Conservation (phyloP, 2,113 vertebrate species). For the Petroica traversi region DNA sequence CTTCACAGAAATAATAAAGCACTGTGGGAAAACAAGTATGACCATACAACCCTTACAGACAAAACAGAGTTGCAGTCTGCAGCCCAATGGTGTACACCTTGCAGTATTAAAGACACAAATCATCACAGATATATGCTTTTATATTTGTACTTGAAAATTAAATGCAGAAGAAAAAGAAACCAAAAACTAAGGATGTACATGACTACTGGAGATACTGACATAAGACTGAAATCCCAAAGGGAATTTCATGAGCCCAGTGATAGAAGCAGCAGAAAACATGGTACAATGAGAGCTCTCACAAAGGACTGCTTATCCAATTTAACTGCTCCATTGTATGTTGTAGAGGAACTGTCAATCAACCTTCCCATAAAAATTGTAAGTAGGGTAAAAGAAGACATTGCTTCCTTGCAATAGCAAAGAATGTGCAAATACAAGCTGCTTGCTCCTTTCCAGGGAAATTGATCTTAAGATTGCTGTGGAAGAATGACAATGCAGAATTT, state of each 20-base stretch:
- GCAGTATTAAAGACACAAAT: not conserved
- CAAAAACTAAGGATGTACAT: not conserved
- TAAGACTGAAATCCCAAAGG: not conserved
- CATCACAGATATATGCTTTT: not conserved
- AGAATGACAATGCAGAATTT: not conserved
- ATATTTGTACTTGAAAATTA: not conserved
- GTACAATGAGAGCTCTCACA: not conserved
- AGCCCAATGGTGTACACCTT: not conserved
- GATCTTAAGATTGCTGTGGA: not conserved
- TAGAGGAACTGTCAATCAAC: not conserved
- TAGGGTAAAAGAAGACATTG: not conserved
- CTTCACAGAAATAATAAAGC: not conserved
- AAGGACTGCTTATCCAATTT: not conserved
- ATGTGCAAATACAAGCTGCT: not conserved
- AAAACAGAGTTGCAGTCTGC: not conserved
- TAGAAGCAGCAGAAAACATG: not conserved
- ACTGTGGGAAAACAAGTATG: fast-evolving
- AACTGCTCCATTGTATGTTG: not conserved
- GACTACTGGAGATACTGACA: not conserved
- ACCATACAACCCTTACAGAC: not conserved
- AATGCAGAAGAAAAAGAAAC: not conserved
- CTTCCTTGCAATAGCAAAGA: not conserved
- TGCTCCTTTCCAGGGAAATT: not conserved
- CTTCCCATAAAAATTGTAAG: not conserved
- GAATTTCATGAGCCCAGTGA: not conserved